These are phyloP conservation scores for Eupithecia inturbata DNA, from an alignment of 2,888 invertebrate species.

Conservation along the genomic window DNA sequence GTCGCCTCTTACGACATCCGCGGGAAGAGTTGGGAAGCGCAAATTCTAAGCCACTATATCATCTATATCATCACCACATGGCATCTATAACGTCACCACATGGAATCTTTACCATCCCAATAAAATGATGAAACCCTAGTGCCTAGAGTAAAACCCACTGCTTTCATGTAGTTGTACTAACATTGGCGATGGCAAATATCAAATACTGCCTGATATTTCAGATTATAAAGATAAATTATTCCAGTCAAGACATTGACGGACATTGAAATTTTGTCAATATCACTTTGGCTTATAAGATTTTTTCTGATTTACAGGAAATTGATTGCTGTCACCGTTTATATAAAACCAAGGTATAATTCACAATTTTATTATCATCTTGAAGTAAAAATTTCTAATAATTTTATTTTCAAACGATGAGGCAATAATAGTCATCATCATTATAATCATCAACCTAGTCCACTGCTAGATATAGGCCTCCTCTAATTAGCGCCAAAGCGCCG, in stretches of 20 bases:
- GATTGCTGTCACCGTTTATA: not conserved
- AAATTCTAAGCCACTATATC: too few species aligned
- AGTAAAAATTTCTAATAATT: not conserved
- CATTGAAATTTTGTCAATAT: conserved; percentile 1
- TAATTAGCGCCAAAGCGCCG: too few species aligned
- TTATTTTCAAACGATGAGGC: not conserved
- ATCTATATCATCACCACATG: too few species aligned
- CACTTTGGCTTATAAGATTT: not conserved
- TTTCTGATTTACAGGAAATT: conserved; percentile 5
- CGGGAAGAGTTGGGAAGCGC: not conserved
- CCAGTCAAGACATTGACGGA: not conserved
- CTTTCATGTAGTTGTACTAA: not conserved
- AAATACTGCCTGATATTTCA: not conserved
- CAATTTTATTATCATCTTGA: not conserved
- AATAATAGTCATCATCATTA: too few species aligned
- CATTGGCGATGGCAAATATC: not conserved
- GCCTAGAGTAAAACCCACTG: not conserved
- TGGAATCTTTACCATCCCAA: too few species aligned
- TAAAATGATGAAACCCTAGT: not conserved
- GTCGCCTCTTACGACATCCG: not conserved
- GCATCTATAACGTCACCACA: too few species aligned
- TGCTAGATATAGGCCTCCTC: too few species aligned
- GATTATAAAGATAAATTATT: not conserved
- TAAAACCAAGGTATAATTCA: not conserved
- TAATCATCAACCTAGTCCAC: too few species aligned